Conservation (phyloP, 2,113 vertebrate genomes). For the Proteles cristata region DNA sequence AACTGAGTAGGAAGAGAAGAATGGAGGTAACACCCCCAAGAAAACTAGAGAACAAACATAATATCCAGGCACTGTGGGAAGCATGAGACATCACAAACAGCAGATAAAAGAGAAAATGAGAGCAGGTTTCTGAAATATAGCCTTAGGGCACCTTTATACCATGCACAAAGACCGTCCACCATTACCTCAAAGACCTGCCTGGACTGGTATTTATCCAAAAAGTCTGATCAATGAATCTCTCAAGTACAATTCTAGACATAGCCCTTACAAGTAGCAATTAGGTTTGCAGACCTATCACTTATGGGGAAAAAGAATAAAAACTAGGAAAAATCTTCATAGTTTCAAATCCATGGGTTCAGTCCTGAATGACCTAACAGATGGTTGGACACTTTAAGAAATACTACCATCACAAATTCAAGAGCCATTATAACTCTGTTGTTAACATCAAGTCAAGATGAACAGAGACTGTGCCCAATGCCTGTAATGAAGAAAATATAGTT, state of each 20-base stretch:
- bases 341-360: neutral
- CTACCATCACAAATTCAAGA: neutral
- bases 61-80: neutral
- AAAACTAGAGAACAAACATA: neutral
- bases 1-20: neutral
- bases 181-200: neutral
- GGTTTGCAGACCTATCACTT: neutral
- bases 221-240: neutral
- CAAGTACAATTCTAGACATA: neutral
- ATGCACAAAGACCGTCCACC: neutral
- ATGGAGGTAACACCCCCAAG: neutral
- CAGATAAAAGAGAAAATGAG: neutral
- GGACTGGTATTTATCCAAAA: neutral
- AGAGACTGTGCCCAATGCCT: neutral
- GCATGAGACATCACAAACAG: neutral
- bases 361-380: neutral
- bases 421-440: neutral
- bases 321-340: neutral
- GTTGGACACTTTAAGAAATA: neutral
- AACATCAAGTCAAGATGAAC: neutral
- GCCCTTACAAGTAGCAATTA: neutral
- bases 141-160: neutral
- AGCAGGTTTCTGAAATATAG: neutral
- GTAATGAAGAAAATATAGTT: neutral
- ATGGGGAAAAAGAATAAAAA: neutral